A percentile compares a stretch with the other conserved stretches of the same genome.
phyloP scores from a whole-genome alignment of 1,140 invertebrate species.

The Pteromalus puparum region DNA sequence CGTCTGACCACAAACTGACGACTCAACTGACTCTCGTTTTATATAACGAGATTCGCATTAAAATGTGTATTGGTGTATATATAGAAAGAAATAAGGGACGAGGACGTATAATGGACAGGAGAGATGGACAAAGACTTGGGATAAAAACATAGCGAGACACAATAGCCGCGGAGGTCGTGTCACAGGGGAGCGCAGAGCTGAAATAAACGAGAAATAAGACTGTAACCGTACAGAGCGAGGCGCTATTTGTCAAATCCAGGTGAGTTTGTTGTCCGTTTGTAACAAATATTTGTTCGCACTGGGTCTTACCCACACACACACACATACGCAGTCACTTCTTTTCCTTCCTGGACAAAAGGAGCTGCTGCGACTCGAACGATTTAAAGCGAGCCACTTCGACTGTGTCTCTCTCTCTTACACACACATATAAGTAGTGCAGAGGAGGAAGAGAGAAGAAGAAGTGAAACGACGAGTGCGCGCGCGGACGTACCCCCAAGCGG shows the following conservation, averaged over 20 bases:
- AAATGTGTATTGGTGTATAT: no score
- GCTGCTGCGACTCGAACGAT: conserved; percentile 7
- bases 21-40: background rate
- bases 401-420: background rate
- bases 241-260: conserved; percentile 42
- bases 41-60: background rate
- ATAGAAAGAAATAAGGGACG: background rate
- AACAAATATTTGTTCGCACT: conserved; percentile 43
- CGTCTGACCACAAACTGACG: background rate
- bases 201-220: conserved; percentile 38
- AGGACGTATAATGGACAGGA: background rate
- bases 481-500: conserved; percentile 10
- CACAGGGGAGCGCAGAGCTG: background rate
- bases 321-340: background rate
- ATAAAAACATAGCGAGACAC: background rate
- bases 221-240: background rate
- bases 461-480: background rate
- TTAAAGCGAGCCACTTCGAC: conserved; percentile 26
- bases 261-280: conserved; percentile 34
- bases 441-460: background rate
- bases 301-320: background rate
- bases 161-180: background rate
- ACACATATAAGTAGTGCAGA: background rate
- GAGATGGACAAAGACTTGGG: background rate
- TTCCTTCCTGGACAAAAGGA: background rate